Evolutionary conservation across 2,888 invertebrate species (phyloP).

Genomic region (Aphodius granarius): DNA sequence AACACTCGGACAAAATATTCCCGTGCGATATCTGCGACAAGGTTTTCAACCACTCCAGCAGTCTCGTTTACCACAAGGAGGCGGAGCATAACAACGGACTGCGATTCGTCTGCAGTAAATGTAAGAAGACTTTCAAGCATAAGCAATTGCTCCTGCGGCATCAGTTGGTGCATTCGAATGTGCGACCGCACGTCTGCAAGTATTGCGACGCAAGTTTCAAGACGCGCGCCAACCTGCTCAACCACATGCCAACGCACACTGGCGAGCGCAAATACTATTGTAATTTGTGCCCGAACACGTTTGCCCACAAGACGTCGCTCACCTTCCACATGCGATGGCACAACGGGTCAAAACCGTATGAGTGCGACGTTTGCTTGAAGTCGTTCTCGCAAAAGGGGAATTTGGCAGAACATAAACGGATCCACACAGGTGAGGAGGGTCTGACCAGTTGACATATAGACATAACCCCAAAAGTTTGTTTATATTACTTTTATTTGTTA

Average conservation of each 20-base stretch:
- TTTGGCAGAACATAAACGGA: conserved; percentile 73
- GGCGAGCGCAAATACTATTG: conserved; percentile 68
- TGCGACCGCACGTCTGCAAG: conserved; percentile 65
- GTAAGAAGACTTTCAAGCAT: conserved; percentile 75
- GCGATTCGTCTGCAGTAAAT: conserved; percentile 73
- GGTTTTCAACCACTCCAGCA: conserved; percentile 71
- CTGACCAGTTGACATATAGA: not conserved
- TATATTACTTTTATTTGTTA: too few relatives aligned
- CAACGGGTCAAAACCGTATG: conserved; percentile 68
- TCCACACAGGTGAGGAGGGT: conserved; percentile 60
- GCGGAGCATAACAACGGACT: conserved; percentile 66
- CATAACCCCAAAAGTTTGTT: too few relatives aligned
- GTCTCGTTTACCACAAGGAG: conserved; percentile 74
- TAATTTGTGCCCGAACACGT: conserved; percentile 66
- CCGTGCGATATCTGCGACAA: conserved; percentile 71
- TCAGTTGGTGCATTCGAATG: conserved; percentile 76
- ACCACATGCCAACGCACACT: conserved; percentile 72
- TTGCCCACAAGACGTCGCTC: conserved; percentile 77
- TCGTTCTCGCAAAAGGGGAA: conserved; percentile 79
- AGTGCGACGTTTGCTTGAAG: conserved; percentile 70
- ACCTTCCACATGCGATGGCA: conserved; percentile 75
- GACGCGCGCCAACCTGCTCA: conserved; percentile 70
- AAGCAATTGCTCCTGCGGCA: conserved; percentile 74
- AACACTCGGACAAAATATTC: conserved; percentile 59
- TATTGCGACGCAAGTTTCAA: conserved; percentile 66